Conservation (phyloP, 2,113 vertebrate genomes). For the Irena cyanogastra region DNA sequence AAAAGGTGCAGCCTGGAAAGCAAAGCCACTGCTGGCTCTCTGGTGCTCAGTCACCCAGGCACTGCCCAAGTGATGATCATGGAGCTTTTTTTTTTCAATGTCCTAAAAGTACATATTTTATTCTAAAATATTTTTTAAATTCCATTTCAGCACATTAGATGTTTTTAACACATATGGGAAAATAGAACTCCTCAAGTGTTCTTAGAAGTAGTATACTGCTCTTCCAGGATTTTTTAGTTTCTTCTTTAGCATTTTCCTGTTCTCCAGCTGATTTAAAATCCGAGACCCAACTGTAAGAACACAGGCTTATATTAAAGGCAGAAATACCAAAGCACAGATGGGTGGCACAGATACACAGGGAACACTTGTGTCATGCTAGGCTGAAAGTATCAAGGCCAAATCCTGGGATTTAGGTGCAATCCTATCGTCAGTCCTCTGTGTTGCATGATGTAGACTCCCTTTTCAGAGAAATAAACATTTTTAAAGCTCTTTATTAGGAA, state of each 20-base stretch:
- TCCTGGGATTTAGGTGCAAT: conserved; percentile 12
- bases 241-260: background rate
- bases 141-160: background rate
- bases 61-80: background rate
- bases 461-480: background rate
- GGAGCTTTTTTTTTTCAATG: background rate
- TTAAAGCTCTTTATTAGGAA: conserved; percentile 8
- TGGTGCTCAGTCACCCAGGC: background rate
- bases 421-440: background rate
- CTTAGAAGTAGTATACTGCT: background rate
- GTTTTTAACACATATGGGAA: background rate
- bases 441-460: background rate
- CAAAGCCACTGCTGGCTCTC: background rate
- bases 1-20: conserved; percentile 48
- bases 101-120: background rate
- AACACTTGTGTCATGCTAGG: background rate
- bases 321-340: conserved; percentile 13
- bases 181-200: background rate
- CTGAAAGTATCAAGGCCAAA: conserved; percentile 19
- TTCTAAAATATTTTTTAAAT: background rate
- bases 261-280: background rate
- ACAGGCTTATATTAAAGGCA: background rate
- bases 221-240: background rate
- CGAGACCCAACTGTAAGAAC: background rate
- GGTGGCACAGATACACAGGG: conserved; percentile 4